phyloP scores from a whole-genome alignment of 2,797 vertebrate species.

The Lophotriccus pileatus region DNA sequence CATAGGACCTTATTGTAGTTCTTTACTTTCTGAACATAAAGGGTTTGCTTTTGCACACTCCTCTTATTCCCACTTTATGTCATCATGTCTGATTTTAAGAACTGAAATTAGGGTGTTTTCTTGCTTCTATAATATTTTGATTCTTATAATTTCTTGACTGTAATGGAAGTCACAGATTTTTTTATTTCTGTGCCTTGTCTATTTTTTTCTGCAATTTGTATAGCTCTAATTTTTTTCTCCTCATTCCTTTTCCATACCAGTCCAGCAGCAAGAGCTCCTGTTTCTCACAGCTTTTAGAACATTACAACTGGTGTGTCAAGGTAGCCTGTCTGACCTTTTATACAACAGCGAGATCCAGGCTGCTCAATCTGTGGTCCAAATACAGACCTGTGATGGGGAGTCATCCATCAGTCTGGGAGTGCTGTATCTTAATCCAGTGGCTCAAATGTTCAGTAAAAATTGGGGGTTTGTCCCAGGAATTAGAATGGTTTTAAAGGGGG shows the following conservation, averaged over 20 bases:
- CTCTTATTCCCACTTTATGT: neutral
- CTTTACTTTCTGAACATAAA: neutral
- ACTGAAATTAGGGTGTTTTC: neutral
- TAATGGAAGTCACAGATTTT: neutral
- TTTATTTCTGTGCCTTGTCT: neutral
- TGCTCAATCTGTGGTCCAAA: accelerated
- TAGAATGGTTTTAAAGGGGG: neutral
- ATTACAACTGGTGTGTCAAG: neutral
- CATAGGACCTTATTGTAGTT: accelerated
- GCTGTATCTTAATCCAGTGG: neutral
- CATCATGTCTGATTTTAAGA: neutral
- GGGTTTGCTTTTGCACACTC: neutral
- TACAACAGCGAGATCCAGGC: accelerated
- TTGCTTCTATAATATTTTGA: neutral
- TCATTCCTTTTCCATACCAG: neutral
- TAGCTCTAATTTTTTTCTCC: accelerated
- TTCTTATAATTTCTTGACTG: neutral
- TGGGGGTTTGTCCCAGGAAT: neutral
- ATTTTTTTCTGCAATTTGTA: neutral
- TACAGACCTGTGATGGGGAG: neutral
- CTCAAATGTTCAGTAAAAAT: neutral
- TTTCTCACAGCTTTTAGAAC: neutral
- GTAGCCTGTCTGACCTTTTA: neutral
- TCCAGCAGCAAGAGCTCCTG: neutral
- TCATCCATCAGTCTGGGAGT: neutral